These are phyloP conservation scores for Rhogogaster chlorosoma DNA, from an alignment of 2,888 invertebrate species.

Conservation along the genomic window DNA sequence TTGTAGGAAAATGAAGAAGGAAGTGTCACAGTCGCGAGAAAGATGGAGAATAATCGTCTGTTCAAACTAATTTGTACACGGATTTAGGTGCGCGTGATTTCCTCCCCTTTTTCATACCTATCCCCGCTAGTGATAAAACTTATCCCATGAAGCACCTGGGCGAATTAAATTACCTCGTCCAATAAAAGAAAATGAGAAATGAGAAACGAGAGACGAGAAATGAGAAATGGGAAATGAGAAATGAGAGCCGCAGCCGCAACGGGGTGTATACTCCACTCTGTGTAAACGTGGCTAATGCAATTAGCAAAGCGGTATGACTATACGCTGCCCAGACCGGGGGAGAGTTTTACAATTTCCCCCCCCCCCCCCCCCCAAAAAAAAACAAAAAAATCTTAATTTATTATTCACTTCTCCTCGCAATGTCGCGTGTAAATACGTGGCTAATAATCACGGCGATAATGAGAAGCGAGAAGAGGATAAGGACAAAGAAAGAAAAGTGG, in stretches of 20 bases:
- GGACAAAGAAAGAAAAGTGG: background rate
- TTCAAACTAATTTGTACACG: slow-evolving; percentile 2
- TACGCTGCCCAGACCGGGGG: background rate
- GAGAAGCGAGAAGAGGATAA: background rate
- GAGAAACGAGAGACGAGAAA: slow-evolving; percentile 32
- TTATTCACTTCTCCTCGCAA: background rate
- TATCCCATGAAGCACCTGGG: slow-evolving; percentile 45
- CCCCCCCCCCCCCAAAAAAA: too few species aligned
- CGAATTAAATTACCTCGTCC: slow-evolving; percentile 64
- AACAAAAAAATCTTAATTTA: background rate
- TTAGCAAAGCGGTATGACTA: slow-evolving; percentile 49
- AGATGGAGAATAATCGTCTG: background rate
- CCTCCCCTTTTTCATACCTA: background rate
- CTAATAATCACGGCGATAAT: background rate
- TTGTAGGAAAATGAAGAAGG: background rate
- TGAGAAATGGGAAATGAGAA: slow-evolving; percentile 14
- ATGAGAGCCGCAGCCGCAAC: slow-evolving; percentile 13
- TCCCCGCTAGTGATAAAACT: slow-evolving; percentile 9
- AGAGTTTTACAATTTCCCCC: slow-evolving; percentile 2
- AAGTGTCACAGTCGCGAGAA: background rate
- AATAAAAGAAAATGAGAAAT: slow-evolving; percentile 59
- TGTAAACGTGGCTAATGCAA: slow-evolving; percentile 50
- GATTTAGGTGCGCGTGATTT: background rate
- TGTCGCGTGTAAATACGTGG: background rate
- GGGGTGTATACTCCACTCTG: slow-evolving; percentile 21